Conservation (phyloP, 2,113 vertebrate genomes). For the Phodopus roborovskii region DNA sequence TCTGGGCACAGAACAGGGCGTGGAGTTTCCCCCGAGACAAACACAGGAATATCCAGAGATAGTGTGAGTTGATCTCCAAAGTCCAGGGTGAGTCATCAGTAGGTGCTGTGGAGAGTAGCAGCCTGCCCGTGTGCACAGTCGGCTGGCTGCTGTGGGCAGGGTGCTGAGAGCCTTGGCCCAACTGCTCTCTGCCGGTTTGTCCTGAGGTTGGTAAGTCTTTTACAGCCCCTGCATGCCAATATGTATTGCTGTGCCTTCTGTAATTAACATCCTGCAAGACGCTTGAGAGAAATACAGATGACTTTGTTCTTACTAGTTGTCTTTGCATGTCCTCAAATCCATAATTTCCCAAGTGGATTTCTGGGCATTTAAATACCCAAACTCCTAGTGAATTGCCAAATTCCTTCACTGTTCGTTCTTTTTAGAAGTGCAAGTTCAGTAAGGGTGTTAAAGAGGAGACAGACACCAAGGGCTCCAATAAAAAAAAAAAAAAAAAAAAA, state of each 20-base stretch:
- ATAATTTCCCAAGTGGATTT: conserved; percentile 39
- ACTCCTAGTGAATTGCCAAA: neutral
- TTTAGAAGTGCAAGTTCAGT: neutral
- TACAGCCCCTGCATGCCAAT: neutral
- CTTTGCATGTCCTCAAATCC: neutral
- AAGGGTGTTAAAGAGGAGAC: neutral
- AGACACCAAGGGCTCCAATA: neutral
- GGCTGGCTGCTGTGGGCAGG: neutral
- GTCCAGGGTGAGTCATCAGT: conserved; percentile 70
- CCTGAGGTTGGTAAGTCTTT: conserved; percentile 67
- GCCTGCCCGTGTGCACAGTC: neutral
- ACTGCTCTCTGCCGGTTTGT: neutral
- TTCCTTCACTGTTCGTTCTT: neutral
- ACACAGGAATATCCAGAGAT: conserved; percentile 59
- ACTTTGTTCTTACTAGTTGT: neutral
- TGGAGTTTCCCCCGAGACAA: conserved; percentile 67
- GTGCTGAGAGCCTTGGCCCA: neutral
- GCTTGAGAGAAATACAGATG: neutral
- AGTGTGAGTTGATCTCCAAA: conserved; percentile 46
- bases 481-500: neutral
- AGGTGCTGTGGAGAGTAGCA: neutral
- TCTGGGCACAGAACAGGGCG: conserved; percentile 32
- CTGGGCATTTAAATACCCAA: neutral
- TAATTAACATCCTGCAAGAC: neutral
- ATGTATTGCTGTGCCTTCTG: neutral